A percentile compares a stretch with the other conserved stretches of the same genome.
phyloP scores from a whole-genome alignment of 2,113 vertebrate genomes.

The Antechinus stuartii region DNA sequence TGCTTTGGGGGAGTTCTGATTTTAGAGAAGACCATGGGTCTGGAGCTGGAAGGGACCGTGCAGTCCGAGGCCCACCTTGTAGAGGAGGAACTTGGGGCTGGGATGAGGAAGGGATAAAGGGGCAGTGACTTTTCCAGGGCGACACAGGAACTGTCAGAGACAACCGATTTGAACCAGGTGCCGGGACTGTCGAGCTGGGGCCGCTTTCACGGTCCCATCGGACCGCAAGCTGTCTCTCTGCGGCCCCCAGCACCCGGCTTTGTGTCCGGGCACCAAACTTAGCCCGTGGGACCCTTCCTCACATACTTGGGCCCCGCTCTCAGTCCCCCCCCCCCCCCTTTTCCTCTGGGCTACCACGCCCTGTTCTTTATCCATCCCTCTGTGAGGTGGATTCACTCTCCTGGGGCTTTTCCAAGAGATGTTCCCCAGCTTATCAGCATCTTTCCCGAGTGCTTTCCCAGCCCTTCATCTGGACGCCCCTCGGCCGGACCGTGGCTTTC shows the following conservation, averaged over 20 bases:
- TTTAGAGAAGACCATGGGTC: not conserved
- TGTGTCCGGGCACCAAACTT: not conserved
- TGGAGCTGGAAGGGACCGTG: not conserved
- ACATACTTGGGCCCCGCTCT: not conserved
- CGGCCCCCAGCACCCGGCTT: not conserved
- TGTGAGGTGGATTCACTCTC: not conserved
- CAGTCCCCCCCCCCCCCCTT: too few relatives aligned
- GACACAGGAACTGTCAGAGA: not conserved
- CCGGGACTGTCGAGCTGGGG: too few relatives aligned
- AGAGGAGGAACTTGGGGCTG: not conserved
- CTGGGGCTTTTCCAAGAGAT: not conserved
- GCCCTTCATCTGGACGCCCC: not conserved
- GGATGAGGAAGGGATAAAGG: not conserved
- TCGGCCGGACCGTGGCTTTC: not conserved
- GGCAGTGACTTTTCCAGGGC: not conserved
- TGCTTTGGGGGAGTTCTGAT: not conserved
- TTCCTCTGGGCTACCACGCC: not conserved
- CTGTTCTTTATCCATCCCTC: not conserved
- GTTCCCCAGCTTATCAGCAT: not conserved
- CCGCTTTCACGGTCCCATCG: not conserved
- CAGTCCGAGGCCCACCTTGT: not conserved
- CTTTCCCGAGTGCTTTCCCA: not conserved
- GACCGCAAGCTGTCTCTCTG: not conserved
- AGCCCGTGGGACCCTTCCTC: not conserved
- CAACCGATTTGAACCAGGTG: not conserved